Evolutionary conservation across 2,888 invertebrate genomes (phyloP).

Genomic region (Vannuccia rotundouncinata): DNA sequence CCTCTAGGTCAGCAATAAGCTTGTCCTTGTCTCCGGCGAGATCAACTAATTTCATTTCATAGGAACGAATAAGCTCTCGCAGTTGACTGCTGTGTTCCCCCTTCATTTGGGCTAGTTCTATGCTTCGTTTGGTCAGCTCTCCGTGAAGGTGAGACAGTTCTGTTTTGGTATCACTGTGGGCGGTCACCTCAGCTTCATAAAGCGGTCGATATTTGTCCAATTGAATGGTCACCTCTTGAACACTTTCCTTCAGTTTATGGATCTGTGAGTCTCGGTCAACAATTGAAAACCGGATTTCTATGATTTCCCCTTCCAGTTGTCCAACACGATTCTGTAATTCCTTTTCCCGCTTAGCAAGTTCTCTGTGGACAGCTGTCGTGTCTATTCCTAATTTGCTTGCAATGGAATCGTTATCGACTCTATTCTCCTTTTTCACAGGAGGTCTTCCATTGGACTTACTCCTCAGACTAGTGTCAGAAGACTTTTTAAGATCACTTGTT

Average conservation of each 20-base stretch:
- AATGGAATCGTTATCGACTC: background rate
- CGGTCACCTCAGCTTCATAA: background rate
- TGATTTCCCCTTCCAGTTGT: background rate
- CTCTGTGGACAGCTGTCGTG: background rate
- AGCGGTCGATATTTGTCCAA: constrained; percentile 3
- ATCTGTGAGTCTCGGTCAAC: background rate
- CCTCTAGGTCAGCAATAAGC: constrained; percentile 48
- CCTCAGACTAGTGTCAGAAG: background rate
- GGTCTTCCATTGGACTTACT: background rate
- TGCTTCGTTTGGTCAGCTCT: background rate
- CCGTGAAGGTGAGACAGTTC: background rate
- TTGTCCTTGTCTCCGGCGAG: constrained; percentile 46
- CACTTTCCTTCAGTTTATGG: background rate
- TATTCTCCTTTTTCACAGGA: background rate
- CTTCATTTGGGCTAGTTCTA: background rate
- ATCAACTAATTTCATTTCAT: constrained; percentile 44
- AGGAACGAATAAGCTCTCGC: background rate
- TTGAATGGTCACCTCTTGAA: background rate
- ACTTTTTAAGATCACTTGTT: background rate
- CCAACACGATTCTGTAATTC: background rate
- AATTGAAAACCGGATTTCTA: background rate
- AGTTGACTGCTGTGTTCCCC: background rate
- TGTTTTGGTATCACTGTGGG: background rate
- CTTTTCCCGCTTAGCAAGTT: background rate
- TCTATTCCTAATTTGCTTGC: background rate